Evolutionary conservation across 2,113 vertebrate genomes (phyloP).

Genomic region (Caracal caracal): DNA sequence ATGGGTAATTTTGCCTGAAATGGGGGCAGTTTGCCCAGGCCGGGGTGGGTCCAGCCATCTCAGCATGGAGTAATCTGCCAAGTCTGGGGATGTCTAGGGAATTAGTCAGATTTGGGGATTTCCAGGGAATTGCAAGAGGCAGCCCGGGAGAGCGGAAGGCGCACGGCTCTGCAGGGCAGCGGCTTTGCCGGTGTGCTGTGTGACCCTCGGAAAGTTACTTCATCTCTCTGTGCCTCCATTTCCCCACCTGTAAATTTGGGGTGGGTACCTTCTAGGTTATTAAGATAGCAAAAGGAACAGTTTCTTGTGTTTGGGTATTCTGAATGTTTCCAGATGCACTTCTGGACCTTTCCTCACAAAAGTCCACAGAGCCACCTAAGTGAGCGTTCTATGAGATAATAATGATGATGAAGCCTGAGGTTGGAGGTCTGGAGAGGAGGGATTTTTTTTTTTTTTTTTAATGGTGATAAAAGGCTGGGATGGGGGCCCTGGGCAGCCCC

Average conservation of each 20-base stretch:
- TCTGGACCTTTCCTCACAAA: neutral
- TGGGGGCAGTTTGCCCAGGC: neutral
- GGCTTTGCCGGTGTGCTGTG: neutral
- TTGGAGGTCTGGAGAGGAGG: neutral
- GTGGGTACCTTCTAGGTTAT: neutral
- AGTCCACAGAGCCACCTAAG: neutral
- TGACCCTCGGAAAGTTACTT: neutral
- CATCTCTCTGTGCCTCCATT: neutral
- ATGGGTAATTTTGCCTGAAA: neutral
- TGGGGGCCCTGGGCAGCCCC: neutral
- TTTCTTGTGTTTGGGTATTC: too few species aligned
- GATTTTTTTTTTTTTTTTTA: too few species aligned
- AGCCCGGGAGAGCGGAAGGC: neutral
- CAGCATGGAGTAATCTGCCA: neutral
- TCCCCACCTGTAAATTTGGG: neutral
- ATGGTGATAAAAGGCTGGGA: too few species aligned
- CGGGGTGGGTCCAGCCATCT: neutral
- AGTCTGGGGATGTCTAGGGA: conserved; percentile 57
- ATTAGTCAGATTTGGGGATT: conserved; percentile 78
- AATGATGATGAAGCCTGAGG: fast-evolving
- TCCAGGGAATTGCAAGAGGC: conserved; percentile 57
- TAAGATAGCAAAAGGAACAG: neutral
- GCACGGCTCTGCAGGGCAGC: neutral
- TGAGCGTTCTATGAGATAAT: fast-evolving
- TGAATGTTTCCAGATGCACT: neutral